Evolutionary conservation across 1,140 invertebrate species (phyloP).

Genomic region (Pomphorhynchus laevis): DNA sequence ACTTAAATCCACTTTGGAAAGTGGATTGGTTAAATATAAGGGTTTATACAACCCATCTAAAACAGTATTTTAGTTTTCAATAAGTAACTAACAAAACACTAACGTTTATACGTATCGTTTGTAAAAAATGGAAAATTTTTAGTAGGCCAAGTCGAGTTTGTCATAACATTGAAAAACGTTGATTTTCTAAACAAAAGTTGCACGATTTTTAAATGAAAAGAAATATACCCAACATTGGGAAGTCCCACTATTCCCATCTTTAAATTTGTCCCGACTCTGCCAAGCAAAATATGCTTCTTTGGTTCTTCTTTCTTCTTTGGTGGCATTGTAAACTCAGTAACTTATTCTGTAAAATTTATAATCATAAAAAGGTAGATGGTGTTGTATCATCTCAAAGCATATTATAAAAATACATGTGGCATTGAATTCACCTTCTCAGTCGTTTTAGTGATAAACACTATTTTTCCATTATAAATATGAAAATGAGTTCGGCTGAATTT

Average conservation of each 20-base stretch:
- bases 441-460: too few species aligned
- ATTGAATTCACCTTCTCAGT: too few species aligned
- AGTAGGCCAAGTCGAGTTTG: slow-evolving; percentile 64
- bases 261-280: slow-evolving; percentile 74
- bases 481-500: too few species aligned
- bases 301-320: slow-evolving; percentile 5
- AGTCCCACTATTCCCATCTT: slow-evolving; percentile 77
- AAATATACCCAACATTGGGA: slow-evolving; percentile 45
- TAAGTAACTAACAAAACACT: too few species aligned
- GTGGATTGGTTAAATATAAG: slow-evolving; percentile 7
- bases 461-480: too few species aligned
- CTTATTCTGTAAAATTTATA: too few species aligned
- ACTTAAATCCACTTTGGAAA: too few species aligned
- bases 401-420: too few species aligned
- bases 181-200: slow-evolving; percentile 33
- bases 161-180: slow-evolving; percentile 94
- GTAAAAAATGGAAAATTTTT: slow-evolving; percentile 99
- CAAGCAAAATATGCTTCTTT: slow-evolving; percentile 48
- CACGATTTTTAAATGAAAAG: slow-evolving; percentile 3
- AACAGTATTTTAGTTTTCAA: too few species aligned
- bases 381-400: too few species aligned
- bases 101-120: slow-evolving; percentile 98
- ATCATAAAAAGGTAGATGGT: too few species aligned
- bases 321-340: too few species aligned
- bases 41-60: slow-evolving; percentile 15